Conservation (phyloP, 2,113 vertebrate genomes). For the Tychaedon coryphoeus region DNA sequence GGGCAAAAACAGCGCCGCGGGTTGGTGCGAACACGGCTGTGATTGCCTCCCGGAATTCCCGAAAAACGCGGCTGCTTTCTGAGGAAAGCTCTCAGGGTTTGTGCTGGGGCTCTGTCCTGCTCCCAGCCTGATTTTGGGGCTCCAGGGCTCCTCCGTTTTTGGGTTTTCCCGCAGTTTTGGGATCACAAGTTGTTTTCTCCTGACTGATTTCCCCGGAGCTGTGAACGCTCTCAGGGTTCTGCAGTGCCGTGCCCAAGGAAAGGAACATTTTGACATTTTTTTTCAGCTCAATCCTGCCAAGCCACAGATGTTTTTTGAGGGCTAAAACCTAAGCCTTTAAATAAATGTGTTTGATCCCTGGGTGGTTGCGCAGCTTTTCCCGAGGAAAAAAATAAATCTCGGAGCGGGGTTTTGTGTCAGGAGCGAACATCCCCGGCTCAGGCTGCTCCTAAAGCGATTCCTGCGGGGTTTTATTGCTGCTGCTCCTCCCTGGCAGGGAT, state of each 20-base stretch:
- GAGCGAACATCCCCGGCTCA: neutral
- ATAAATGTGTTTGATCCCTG: slow-evolving; percentile 10
- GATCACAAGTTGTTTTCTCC: no score
- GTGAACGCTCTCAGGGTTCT: neutral
- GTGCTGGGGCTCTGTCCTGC: neutral
- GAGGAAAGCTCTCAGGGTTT: neutral
- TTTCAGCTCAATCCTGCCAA: neutral
- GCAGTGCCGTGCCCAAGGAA: neutral
- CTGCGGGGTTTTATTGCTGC: neutral
- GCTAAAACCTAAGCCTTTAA: slow-evolving; percentile 24
- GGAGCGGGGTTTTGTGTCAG: neutral
- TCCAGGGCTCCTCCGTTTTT: neutral
- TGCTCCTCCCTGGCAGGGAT: neutral
- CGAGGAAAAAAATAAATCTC: no score
- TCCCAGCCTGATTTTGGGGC: neutral
- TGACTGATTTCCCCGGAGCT: neutral
- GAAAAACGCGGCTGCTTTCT: neutral
- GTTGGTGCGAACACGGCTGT: neutral
- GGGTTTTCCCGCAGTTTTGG: neutral
- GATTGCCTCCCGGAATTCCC: neutral
- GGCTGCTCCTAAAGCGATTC: neutral
- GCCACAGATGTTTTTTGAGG: slow-evolving; percentile 7
- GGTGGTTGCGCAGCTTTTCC: neutral
- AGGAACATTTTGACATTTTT: neutral
- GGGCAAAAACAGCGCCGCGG: neutral